Conservation (phyloP, 2,797 vertebrate species). For the Bradypus variegatus region DNA sequence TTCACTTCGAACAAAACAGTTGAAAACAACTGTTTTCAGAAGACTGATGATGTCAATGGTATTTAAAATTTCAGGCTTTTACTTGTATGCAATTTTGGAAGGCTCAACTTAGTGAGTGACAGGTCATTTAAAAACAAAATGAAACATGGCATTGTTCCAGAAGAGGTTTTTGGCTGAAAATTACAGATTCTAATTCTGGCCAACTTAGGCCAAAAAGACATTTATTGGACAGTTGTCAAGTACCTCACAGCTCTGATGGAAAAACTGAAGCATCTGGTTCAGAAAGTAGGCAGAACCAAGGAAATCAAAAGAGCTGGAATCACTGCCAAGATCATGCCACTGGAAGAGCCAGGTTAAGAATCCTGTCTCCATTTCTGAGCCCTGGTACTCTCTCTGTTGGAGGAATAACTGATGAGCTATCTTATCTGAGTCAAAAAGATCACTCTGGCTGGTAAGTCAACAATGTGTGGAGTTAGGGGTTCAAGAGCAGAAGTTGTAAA, state of each 20-base stretch:
- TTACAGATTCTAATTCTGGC: slow-evolving; percentile 15
- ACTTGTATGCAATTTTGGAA: slow-evolving; percentile 24
- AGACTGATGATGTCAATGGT: background rate
- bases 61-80: slow-evolving; percentile 43
- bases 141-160: background rate
- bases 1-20: too few species aligned
- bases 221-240: slow-evolving; percentile 39
- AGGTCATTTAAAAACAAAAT: background rate
- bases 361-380: background rate
- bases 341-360: background rate
- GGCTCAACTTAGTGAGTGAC: slow-evolving; percentile 2
- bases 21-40: background rate
- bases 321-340: background rate
- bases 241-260: background rate
- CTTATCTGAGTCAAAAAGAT: slow-evolving; percentile 1
- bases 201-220: slow-evolving; percentile 37
- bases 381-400: background rate
- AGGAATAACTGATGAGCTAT: background rate
- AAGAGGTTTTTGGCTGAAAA: slow-evolving; percentile 32
- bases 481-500: background rate
- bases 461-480: background rate
- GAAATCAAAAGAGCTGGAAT: background rate
- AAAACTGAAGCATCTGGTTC: slow-evolving; percentile 25
- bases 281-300: slow-evolving; percentile 31
- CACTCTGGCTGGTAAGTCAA: background rate